Base-by-base conservation (phyloP, 1,140 invertebrate genomes). In the Hirudo medicinalis region DNA sequence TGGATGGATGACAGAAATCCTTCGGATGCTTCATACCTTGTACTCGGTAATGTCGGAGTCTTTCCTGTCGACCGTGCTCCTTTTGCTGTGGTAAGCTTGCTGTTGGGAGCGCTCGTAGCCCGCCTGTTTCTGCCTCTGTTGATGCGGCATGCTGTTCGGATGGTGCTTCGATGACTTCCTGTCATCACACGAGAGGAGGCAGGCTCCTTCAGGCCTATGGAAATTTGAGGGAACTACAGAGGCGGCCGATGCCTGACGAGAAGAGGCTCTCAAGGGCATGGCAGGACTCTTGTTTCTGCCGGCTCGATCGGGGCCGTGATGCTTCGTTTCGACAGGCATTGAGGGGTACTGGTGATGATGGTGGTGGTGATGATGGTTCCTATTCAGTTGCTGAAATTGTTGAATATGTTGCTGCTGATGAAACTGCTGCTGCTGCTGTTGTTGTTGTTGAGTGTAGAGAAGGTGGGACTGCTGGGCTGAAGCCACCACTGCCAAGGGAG, bases 261-360 rank as follows among this genome's bases (percentile, higher is more conserved):
- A 49, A 19, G 40, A 40, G 13, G 63, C 54, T 36, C 54, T 67
- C 2, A 69, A 40, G 63, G 40, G 60, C 53, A 72, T 53, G 57
- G 71, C 32, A 8, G 67, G 57, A n/a, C 57, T 63, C 57, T 63
- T 63, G 22, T 22, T 63, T 20, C 29, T 63, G 13, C 22, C 22
- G 43, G 57, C 69, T 72, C 20, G 69, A n/a, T 19, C 72, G 43
- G 22, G 25, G 67, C 19, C 53, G n/a, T 63, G 72, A 13, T 67
- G 70, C 63, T 22, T 25, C 29, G 22, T 22, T 63, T 63, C 22
- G 22, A 25, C 22, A 22, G 22, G 57, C 22, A 63, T 63, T 11
- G 20, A 32, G 29, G 22, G 57, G 29, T 63, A 32, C 22, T 63
- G 57, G 22, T 63, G 57, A 25, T 63, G 57, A 11, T 63, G 57